phyloP scores from a whole-genome alignment of 2,888 invertebrate species.

The Leucoptera coffeella region DNA sequence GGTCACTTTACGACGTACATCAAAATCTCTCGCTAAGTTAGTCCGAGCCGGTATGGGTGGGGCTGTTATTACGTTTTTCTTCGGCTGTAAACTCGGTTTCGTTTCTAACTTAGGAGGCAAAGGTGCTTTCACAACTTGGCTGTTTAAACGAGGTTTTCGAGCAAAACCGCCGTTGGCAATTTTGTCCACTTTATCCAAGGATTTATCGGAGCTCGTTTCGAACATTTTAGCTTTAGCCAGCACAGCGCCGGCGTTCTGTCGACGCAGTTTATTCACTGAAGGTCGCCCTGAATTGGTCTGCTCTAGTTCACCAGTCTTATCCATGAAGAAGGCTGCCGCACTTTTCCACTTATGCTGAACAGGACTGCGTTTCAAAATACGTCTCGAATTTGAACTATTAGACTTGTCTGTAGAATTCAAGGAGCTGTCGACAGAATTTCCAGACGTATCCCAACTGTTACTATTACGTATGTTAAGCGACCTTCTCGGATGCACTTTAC shows the following conservation, averaged over 20 bases:
- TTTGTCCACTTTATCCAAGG: slow-evolving; percentile 24
- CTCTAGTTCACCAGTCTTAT: slow-evolving; percentile 38
- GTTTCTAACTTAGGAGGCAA: neutral
- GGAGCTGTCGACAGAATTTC: slow-evolving; percentile 24
- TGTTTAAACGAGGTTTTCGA: slow-evolving; percentile 27
- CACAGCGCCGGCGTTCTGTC: slow-evolving; percentile 76
- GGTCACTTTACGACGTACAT: slow-evolving; percentile 13
- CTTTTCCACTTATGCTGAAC: slow-evolving; percentile 45
- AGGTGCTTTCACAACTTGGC: slow-evolving; percentile 13
- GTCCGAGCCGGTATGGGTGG: neutral
- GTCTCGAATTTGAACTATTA: slow-evolving; percentile 13
- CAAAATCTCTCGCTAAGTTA: neutral
- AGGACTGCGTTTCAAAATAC: slow-evolving; percentile 16
- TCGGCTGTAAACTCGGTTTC: neutral
- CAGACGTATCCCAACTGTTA: slow-evolving; percentile 20
- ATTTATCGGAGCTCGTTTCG: slow-evolving; percentile 51
- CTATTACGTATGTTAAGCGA: slow-evolving; percentile 9
- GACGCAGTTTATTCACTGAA: slow-evolving; percentile 64
- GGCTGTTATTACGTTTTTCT: slow-evolving; percentile 10
- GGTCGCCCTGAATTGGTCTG: slow-evolving; percentile 55
- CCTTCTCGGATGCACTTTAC: slow-evolving; percentile 4
- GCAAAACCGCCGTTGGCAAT: slow-evolving; percentile 26
- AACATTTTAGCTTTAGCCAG: slow-evolving; percentile 73
- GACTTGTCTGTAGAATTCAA: slow-evolving; percentile 18
- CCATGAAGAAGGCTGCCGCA: slow-evolving; percentile 49